Conservation (phyloP, 2,888 invertebrate species). For the Liopterus haemorrhoidalis region DNA sequence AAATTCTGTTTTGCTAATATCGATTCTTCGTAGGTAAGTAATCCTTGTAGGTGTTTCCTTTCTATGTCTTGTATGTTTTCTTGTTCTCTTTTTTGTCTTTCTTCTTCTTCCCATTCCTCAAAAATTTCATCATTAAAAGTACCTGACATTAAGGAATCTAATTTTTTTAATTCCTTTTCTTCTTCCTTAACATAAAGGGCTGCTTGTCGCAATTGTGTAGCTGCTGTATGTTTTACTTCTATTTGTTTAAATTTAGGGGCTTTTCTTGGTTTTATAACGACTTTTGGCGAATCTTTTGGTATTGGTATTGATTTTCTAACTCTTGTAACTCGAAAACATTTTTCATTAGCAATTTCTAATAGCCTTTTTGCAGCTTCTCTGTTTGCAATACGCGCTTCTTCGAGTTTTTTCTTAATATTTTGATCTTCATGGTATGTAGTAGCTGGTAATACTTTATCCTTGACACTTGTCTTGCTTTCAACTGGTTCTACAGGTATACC, state of each 20-base stretch:
- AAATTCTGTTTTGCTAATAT: constrained; percentile 51
- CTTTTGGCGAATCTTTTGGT: constrained; percentile 13
- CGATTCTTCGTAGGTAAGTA: constrained; percentile 56
- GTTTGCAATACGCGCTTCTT: constrained; percentile 32
- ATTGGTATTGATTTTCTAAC: constrained; percentile 19
- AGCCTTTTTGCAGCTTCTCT: constrained; percentile 32
- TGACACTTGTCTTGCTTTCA: constrained; percentile 21
- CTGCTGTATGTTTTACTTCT: constrained; percentile 47
- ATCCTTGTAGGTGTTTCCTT: constrained; percentile 54
- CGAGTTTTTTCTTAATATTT: constrained; percentile 28
- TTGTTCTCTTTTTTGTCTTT: constrained; percentile 48
- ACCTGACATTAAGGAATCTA: constrained; percentile 48
- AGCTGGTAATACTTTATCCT: constrained; percentile 29
- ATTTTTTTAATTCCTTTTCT: constrained; percentile 49
- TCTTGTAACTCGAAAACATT: constrained; percentile 24
- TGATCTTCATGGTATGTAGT: constrained; percentile 30
- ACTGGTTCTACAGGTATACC: constrained; percentile 10
- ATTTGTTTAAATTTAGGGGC: constrained; percentile 31
- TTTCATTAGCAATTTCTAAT: constrained; percentile 33
- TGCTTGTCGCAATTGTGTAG: constrained; percentile 51
- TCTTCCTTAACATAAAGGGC: constrained; percentile 48
- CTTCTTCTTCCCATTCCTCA: constrained; percentile 46
- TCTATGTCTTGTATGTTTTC: constrained; percentile 51
- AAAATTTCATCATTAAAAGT: constrained; percentile 46
- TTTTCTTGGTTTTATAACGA: constrained; percentile 19